phyloP scores from a whole-genome alignment of 2,113 vertebrate species.

The Tychaedon coryphoeus region DNA sequence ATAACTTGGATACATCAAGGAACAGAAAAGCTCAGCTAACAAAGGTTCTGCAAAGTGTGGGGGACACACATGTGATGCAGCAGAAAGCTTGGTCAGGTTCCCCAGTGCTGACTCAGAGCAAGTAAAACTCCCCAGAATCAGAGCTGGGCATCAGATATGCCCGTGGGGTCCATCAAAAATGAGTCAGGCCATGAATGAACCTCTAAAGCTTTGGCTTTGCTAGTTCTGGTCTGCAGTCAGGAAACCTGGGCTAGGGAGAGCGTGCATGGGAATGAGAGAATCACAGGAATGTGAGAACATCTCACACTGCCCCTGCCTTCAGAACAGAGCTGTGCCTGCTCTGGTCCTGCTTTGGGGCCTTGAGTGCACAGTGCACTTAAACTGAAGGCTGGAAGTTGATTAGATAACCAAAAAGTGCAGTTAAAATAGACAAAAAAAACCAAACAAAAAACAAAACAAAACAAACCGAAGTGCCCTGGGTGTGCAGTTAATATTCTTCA shows the following conservation, averaged over 20 bases:
- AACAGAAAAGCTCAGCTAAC: background rate
- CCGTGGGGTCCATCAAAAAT: background rate
- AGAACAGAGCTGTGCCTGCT: background rate
- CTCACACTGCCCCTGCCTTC: background rate
- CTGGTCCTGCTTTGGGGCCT: background rate
- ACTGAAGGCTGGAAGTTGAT: background rate
- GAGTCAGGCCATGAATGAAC: background rate
- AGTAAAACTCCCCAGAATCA: background rate
- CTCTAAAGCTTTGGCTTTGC: background rate
- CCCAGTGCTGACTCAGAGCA: background rate
- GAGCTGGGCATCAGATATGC: background rate
- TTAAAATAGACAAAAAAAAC: background rate
- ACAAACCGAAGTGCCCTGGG: accelerated
- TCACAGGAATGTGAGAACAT: background rate
- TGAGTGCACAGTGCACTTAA: background rate
- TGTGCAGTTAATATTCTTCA: background rate
- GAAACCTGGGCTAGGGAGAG: background rate
- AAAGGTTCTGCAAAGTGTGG: background rate
- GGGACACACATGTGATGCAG: background rate
- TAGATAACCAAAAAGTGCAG: background rate
- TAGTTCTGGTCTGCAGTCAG: background rate
- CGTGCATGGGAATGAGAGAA: background rate
- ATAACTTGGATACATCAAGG: background rate
- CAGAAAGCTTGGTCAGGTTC: background rate
- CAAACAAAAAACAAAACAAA: no score